A percentile compares a stretch with the other conserved stretches of the same genome.
phyloP scores from a whole-genome alignment of 2,113 vertebrate species.

The Todiramphus chloris region DNA sequence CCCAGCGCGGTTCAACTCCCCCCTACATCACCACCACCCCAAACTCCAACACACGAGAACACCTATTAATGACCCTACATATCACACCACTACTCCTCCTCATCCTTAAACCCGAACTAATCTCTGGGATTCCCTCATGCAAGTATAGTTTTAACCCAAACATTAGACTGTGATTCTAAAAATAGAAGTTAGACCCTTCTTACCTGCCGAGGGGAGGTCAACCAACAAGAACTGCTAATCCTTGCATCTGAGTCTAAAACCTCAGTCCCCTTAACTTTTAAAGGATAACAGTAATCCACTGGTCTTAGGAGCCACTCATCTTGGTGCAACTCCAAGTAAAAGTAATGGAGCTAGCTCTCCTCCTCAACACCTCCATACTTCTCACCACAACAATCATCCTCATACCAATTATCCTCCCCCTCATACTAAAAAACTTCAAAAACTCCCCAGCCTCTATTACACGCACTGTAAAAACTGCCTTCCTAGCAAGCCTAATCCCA shows the following conservation, averaged over 20 bases:
- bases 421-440: rapidly evolving
- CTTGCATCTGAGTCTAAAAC: background rate
- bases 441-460: rapidly evolving
- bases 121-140: background rate
- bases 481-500: rapidly evolving
- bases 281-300: background rate
- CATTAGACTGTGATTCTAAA: background rate
- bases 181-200: background rate
- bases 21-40: background rate
- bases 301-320: background rate
- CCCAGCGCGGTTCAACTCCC: background rate
- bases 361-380: rapidly evolving
- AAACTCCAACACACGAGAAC: background rate
- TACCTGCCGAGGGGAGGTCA: background rate
- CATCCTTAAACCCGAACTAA: background rate
- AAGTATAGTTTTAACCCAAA: background rate
- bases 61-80: background rate
- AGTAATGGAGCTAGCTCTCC: rapidly evolving
- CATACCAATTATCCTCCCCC: rapidly evolving
- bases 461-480: rapidly evolving
- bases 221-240: background rate
- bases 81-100: background rate
- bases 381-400: rapidly evolving
- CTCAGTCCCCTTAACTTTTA: background rate
- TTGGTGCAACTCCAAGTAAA: background rate